These are phyloP conservation scores for Coboldia fuscipes DNA, from an alignment of 1,140 invertebrate genomes.

Conservation along the genomic window DNA sequence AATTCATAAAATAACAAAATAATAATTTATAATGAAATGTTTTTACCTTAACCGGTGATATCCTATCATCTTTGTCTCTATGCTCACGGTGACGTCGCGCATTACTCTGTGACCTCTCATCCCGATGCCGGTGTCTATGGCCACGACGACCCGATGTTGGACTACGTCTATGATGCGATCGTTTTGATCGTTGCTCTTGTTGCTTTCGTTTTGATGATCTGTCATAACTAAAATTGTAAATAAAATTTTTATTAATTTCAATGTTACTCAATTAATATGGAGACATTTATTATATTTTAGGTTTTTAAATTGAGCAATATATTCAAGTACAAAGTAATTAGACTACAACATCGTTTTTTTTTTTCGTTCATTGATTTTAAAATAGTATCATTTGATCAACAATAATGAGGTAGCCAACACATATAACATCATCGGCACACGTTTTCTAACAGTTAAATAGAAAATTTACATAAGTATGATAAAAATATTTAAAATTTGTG, in stretches of 20 bases:
- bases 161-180: constrained; percentile 27
- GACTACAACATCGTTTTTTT: constrained; percentile 1
- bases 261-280: neutral
- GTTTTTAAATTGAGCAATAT: neutral
- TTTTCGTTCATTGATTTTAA: neutral
- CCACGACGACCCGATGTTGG: constrained; percentile 28
- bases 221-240: constrained; percentile 26
- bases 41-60: constrained; percentile 21
- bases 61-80: constrained; percentile 19
- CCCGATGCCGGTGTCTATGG: constrained; percentile 32
- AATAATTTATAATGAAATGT: constrained; percentile 17
- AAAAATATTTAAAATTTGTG: no score
- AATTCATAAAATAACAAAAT: neutral
- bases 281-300: constrained; percentile 2
- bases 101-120: constrained; percentile 21
- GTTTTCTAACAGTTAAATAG: no score
- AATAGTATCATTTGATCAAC: neutral
- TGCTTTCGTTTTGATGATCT: constrained; percentile 27
- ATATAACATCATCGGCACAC: no score
- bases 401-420: no score
- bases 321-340: neutral
- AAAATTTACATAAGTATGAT: no score
- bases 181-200: constrained; percentile 34
- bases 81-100: constrained; percentile 15
- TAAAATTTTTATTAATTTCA: neutral